Evolutionary conservation across 2,797 vertebrate genomes (phyloP).

Genomic region (Chromis chromis): DNA sequence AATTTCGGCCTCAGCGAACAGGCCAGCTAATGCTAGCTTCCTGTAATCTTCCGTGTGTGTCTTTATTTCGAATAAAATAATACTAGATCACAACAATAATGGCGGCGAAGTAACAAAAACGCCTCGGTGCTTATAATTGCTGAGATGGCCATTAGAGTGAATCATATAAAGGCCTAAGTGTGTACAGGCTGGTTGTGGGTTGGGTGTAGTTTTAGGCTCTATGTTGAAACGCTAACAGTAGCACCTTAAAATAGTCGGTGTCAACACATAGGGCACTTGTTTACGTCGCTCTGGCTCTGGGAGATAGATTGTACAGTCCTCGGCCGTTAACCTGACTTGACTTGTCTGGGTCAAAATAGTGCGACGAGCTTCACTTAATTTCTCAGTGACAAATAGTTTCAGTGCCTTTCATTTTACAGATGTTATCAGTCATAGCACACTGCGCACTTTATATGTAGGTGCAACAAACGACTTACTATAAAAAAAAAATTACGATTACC

Average conservation of each 20-base stretch:
- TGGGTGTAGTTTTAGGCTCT: slow-evolving; percentile 29
- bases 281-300: slow-evolving; percentile 53
- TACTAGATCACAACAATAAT: neutral
- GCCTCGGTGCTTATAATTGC: rapidly evolving
- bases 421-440: neutral
- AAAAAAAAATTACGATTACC: too few relatives aligned
- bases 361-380: neutral
- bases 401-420: neutral
- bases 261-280: slow-evolving; percentile 64
- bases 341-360: neutral
- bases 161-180: neutral
- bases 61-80: neutral
- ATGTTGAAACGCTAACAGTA: slow-evolving; percentile 39
- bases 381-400: neutral
- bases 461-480: too few relatives aligned
- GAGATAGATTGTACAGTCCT: neutral
- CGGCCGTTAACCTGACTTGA: neutral
- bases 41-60: slow-evolving; percentile 13
- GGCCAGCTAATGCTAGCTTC: slow-evolving; percentile 41
- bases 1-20: slow-evolving; percentile 33
- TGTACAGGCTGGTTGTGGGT: neutral
- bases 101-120: neutral
- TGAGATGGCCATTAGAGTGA: rapidly evolving
- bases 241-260: slow-evolving; percentile 68
- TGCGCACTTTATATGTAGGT: neutral